Percentiles rank a stretch among this genome's conserved stretches.
Evolutionary conservation across 2,113 vertebrate genomes (phyloP).

Genomic region (Mesitornis unicolor): DNA sequence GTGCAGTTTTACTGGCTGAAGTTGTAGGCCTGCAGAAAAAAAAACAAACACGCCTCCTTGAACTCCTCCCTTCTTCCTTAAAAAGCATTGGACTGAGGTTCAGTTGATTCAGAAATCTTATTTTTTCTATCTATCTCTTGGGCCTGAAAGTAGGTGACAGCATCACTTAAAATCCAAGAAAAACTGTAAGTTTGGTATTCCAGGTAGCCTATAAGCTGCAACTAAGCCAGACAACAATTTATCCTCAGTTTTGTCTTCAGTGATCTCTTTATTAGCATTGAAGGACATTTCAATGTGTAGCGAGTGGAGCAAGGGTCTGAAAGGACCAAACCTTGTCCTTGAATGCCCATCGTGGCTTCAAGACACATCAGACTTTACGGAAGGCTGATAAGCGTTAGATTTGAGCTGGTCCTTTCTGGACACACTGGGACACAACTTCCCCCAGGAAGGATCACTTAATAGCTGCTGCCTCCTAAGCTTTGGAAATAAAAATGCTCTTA

Average conservation of each 20-base stretch:
- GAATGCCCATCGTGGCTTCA: rapidly evolving
- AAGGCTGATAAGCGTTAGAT: background rate
- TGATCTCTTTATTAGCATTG: background rate
- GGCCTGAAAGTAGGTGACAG: background rate
- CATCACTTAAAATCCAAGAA: background rate
- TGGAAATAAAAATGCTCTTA: background rate
- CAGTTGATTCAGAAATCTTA: background rate
- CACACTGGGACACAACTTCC: background rate
- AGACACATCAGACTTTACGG: background rate
- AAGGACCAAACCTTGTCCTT: background rate
- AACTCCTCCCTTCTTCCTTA: background rate
- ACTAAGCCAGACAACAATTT: background rate
- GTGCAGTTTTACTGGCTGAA: constrained; percentile 12
- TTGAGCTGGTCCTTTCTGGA: background rate
- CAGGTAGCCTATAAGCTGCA: background rate
- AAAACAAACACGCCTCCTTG: background rate
- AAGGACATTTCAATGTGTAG: background rate
- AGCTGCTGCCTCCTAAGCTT: background rate
- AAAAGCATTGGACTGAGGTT: background rate
- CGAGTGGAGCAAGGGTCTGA: background rate
- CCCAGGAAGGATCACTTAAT: background rate
- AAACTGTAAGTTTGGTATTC: background rate
- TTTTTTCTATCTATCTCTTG: background rate
- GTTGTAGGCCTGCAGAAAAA: constrained; percentile 14
- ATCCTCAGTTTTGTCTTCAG: background rate